phyloP scores from a whole-genome alignment of 2,113 vertebrate species.

The Trinectes maculatus region DNA sequence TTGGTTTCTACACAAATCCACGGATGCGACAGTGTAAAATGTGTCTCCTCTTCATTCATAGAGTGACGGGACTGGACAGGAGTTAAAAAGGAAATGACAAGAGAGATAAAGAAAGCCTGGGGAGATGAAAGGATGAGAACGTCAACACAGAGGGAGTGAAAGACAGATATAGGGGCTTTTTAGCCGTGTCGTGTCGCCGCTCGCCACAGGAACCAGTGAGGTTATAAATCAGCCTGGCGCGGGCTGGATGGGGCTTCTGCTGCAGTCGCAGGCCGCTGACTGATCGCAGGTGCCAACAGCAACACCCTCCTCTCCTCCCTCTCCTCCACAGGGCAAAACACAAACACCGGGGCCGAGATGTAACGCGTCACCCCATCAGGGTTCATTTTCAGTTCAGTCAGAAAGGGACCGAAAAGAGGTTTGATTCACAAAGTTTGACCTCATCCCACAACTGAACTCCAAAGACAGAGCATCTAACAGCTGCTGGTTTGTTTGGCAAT shows the following conservation, averaged over 20 bases:
- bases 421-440: conserved; percentile 22
- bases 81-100: conserved; percentile 5
- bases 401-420: neutral
- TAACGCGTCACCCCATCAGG: neutral
- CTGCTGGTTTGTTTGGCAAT: neutral
- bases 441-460: neutral
- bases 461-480: neutral
- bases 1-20: neutral
- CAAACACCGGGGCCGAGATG: conserved; percentile 32
- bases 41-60: neutral
- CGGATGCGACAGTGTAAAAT: neutral
- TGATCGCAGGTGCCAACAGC: conserved; percentile 63
- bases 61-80: neutral
- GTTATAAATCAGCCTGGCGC: conserved; percentile 43
- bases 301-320: neutral
- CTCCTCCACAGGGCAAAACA: conserved; percentile 7
- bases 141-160: conserved; percentile 27
- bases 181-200: conserved; percentile 63
- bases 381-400: conserved; percentile 12
- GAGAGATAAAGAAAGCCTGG: conserved; percentile 27
- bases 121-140: conserved; percentile 35
- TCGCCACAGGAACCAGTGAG: conserved; percentile 45
- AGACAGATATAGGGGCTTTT: conserved; percentile 42
- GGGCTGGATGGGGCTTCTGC: conserved; percentile 28
- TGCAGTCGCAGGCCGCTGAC: conserved; percentile 29